These are phyloP conservation scores for Leucopsar rothschildi DNA, from an alignment of 2,113 vertebrate species.

Conservation along the genomic window DNA sequence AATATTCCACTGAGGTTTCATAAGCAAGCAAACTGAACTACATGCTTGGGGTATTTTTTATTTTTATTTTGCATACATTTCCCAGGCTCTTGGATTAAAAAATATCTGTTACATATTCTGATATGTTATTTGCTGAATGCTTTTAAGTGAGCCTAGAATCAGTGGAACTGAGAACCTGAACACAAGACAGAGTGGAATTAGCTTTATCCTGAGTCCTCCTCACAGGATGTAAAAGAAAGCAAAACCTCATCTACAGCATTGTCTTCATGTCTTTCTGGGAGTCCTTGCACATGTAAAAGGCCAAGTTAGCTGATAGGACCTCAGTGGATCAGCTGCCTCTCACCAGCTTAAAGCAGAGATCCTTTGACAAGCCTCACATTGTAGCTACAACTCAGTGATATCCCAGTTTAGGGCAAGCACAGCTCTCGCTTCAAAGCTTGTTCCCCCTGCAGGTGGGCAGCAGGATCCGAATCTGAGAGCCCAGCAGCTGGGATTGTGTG, in stretches of 20 bases:
- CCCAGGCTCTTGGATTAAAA: not conserved
- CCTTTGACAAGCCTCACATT: not conserved
- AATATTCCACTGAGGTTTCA: not conserved
- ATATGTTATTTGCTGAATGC: not conserved
- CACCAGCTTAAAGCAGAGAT: not conserved
- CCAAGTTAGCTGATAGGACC: not conserved
- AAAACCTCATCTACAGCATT: not conserved
- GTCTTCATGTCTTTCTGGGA: not conserved
- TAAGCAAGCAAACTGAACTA: not conserved
- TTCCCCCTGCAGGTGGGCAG: rapidly evolving
- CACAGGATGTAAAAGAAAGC: not conserved
- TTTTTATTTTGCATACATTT: not conserved
- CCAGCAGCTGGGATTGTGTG: not conserved
- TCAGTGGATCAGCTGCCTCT: not conserved
- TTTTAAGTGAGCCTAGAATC: not conserved
- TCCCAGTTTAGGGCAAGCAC: not conserved
- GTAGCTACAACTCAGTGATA: not conserved
- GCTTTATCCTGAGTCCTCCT: not conserved
- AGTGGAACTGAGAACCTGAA: not conserved
- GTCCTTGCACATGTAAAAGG: not conserved
- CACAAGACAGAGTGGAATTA: not conserved
- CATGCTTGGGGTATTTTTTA: not conserved
- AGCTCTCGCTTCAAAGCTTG: not conserved
- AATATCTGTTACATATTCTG: not conserved
- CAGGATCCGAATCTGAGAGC: not conserved